Percentiles rank a stretch among this genome's conserved stretches.
phyloP scores from a whole-genome alignment of 2,888 invertebrate species.

The Philereme transversata region DNA sequence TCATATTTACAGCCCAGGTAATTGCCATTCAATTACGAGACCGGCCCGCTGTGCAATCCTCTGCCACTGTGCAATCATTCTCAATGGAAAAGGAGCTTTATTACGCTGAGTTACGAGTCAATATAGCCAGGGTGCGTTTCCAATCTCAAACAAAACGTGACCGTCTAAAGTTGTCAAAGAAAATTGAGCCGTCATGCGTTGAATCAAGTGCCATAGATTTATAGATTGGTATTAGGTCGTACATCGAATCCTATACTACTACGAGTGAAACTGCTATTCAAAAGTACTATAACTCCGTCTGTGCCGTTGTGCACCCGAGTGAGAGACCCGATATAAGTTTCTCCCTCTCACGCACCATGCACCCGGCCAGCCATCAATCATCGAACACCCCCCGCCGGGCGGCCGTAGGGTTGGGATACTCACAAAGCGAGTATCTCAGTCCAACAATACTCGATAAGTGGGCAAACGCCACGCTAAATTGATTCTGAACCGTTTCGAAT shows the following conservation, averaged over 20 bases:
- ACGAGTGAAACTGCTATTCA: constrained; percentile 10
- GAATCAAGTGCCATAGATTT: not conserved
- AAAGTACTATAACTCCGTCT: constrained; percentile 9
- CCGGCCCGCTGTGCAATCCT: constrained; percentile 65
- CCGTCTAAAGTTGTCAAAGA: not conserved
- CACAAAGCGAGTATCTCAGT: constrained; percentile 71
- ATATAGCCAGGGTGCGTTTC: not conserved
- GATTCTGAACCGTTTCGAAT: constrained; percentile 69
- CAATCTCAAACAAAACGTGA: not conserved
- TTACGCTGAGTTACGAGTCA: constrained; percentile 5
- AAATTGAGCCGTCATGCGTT: not conserved
- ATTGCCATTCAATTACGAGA: constrained; percentile 83
- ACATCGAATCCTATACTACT: not conserved
- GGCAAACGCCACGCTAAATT: constrained; percentile 77
- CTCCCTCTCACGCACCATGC: constrained; percentile 54
- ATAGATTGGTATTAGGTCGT: not conserved
- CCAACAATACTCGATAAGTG: constrained; percentile 80
- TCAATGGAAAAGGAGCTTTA: constrained; percentile 11
- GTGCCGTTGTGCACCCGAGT: constrained; percentile 61
- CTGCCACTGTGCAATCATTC: constrained; percentile 2
- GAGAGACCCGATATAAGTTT: constrained; percentile 53
- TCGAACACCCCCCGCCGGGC: constrained; percentile 79
- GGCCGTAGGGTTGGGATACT: constrained; percentile 77
- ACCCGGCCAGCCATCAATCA: constrained; percentile 81
- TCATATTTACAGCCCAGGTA: constrained; percentile 85